Evolutionary conservation across 1,140 invertebrate genomes (phyloP).

Genomic region (Leguminivora glycinivorella): DNA sequence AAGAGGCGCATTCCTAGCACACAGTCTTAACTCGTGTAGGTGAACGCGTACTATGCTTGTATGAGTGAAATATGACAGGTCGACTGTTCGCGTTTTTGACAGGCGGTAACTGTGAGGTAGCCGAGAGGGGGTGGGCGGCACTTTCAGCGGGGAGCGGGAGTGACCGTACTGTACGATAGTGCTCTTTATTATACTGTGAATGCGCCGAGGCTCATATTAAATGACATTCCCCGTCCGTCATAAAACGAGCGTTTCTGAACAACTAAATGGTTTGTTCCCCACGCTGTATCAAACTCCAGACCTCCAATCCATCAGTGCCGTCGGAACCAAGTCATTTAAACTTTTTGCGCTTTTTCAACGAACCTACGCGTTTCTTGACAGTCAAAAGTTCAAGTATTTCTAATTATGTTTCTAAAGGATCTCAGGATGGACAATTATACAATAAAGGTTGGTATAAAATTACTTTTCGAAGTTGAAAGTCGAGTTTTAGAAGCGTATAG

Average conservation of each 20-base stretch:
- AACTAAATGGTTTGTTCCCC: background rate
- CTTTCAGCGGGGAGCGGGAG: no score
- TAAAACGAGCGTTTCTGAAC: background rate
- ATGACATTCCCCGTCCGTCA: background rate
- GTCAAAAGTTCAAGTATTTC: constrained; percentile 23
- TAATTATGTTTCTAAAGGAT: constrained; percentile 13
- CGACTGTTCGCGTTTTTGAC: no score
- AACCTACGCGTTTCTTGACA: constrained; percentile 11
- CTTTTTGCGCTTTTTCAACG: constrained; percentile 12
- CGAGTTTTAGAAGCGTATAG: background rate
- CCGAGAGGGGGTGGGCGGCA: no score
- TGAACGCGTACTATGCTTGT: no score
- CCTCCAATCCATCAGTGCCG: constrained; percentile 15
- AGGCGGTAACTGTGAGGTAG: no score
- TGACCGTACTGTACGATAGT: no score
- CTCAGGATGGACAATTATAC: background rate
- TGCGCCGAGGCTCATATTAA: no score
- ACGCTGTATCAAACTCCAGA: background rate
- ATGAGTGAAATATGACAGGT: no score
- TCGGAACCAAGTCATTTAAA: constrained; percentile 28
- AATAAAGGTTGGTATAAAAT: background rate
- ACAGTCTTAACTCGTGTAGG: no score
- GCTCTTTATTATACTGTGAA: no score
- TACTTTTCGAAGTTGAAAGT: background rate
- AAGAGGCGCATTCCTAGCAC: no score